Percentiles rank a stretch among this genome's conserved stretches.
These are phyloP conservation scores for Psettodes erumei DNA, from an alignment of 2,113 vertebrate genomes.

Conservation along the genomic window DNA sequence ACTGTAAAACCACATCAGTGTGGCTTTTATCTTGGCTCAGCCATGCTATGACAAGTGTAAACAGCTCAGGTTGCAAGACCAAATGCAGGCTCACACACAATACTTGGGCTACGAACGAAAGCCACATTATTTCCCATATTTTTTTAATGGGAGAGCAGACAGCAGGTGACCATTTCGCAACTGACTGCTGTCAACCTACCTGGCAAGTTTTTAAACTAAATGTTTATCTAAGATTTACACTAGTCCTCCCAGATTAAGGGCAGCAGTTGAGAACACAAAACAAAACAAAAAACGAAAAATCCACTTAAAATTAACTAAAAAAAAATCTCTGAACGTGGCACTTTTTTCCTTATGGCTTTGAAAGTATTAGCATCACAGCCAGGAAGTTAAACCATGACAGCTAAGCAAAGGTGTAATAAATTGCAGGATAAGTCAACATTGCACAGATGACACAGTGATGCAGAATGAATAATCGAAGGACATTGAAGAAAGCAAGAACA, in stretches of 20 bases:
- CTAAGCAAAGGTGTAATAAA: conserved; percentile 28
- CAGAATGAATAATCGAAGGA: conserved; percentile 16
- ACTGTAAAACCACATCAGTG: conserved; percentile 7
- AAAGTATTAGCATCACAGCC: not conserved
- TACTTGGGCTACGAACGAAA: not conserved
- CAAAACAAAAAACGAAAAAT: not conserved
- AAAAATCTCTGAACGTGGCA: not conserved
- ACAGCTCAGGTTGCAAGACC: not conserved
- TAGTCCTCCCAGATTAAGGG: not conserved
- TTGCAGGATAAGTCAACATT: conserved; percentile 11
- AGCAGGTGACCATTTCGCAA: not conserved
- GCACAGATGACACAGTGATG: conserved; percentile 12
- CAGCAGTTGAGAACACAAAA: not conserved
- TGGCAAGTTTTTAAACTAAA: not conserved
- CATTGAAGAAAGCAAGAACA: not conserved
- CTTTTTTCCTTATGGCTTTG: not conserved
- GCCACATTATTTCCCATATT: too few relatives aligned
- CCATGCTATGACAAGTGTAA: not conserved
- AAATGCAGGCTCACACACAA: not conserved
- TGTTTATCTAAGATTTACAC: not conserved
- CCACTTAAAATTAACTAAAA: not conserved
- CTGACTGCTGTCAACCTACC: not conserved
- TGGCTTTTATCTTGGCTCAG: conserved; percentile 4
- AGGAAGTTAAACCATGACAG: conserved; percentile 4
- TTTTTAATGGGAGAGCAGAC: not conserved